phyloP scores from a whole-genome alignment of 2,888 invertebrate species.

The Drosophila subsilvestris region DNA sequence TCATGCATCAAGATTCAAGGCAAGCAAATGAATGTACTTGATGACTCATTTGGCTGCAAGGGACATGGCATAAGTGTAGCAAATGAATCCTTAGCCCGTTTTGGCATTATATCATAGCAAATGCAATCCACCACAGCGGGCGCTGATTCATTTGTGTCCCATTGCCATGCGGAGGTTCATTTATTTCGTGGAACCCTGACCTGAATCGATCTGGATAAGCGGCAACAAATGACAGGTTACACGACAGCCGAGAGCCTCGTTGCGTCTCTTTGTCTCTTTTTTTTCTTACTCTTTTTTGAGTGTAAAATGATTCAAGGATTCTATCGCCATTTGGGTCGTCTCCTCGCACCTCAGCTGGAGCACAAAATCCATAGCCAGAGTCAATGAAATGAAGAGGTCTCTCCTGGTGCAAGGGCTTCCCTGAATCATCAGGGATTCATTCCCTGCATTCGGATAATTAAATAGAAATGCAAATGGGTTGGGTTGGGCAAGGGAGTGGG shows the following conservation, averaged over 20 bases:
- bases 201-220: slow-evolving; percentile 38
- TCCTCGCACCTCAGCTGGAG: neutral
- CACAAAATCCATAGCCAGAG: neutral
- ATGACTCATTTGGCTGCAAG: neutral
- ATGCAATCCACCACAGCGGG: neutral
- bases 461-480: slow-evolving; percentile 24
- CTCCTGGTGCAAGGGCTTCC: slow-evolving; percentile 14
- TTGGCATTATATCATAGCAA: neutral
- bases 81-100: neutral
- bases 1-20: neutral
- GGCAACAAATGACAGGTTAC: slow-evolving; percentile 12
- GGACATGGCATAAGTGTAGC: neutral
- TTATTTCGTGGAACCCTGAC: slow-evolving; percentile 33
- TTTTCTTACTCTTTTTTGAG: no score
- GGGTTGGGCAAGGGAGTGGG: neutral
- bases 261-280: slow-evolving; percentile 5
- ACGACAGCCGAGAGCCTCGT: neutral
- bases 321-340: slow-evolving; percentile 5
- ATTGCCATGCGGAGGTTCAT: slow-evolving; percentile 29
- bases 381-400: neutral
- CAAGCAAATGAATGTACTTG: neutral
- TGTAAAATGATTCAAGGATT: neutral
- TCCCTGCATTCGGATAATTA: slow-evolving; percentile 19
- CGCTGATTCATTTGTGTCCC: slow-evolving; percentile 19
- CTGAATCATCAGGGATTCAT: slow-evolving; percentile 3